Conservation (phyloP, 2,113 vertebrate species). For the Brachyistius frenatus region DNA sequence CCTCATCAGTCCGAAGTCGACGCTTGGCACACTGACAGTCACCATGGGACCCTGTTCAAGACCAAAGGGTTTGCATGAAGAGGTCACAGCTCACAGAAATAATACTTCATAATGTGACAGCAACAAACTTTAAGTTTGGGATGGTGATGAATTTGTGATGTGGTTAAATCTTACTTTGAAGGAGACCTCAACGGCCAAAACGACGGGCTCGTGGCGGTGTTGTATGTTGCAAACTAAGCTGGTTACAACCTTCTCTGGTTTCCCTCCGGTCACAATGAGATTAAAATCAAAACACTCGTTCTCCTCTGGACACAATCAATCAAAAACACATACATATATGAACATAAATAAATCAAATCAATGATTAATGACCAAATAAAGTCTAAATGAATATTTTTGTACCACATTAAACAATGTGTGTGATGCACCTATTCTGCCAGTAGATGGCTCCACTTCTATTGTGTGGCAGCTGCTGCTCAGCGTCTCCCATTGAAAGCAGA, state of each 20-base stretch:
- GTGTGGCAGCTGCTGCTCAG: constrained; percentile 75
- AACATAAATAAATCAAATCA: background rate
- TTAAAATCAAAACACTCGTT: constrained; percentile 85
- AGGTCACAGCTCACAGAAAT: background rate
- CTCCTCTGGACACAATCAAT: constrained; percentile 77
- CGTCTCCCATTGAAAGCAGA: constrained; percentile 89
- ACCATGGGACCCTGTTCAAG: constrained; percentile 89
- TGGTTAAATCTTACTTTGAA: constrained; percentile 87
- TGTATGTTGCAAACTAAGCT: constrained; percentile 86
- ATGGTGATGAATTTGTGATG: background rate
- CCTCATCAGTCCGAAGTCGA: constrained; percentile 88
- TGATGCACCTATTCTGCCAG: constrained; percentile 80
- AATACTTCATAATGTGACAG: background rate
- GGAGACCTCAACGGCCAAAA: constrained; percentile 86
- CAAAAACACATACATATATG: background rate
- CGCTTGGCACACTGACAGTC: constrained; percentile 80
- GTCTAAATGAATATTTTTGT: background rate
- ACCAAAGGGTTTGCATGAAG: background rate
- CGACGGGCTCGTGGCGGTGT: constrained; percentile 78
- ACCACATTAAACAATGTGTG: background rate
- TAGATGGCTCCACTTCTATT: constrained; percentile 89
- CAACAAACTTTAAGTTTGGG: background rate
- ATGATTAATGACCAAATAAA: background rate
- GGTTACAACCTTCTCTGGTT: constrained; percentile 79
- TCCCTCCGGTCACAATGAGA: constrained; percentile 84